phyloP scores from a whole-genome alignment of 2,797 vertebrate species.

The Sebastes glaucus region DNA sequence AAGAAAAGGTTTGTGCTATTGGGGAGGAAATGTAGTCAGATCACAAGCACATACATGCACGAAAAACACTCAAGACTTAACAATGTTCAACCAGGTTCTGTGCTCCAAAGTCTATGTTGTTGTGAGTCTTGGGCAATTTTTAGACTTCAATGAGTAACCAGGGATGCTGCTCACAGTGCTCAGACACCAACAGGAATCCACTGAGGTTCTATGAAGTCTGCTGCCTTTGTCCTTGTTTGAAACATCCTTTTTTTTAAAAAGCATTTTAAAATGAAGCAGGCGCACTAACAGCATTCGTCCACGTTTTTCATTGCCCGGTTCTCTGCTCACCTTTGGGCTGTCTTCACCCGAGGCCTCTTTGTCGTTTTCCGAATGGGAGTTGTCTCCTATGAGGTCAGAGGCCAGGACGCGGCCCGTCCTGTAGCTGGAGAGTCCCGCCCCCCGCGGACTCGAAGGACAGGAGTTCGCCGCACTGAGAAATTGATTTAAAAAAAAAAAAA shows the following conservation, averaged over 20 bases:
- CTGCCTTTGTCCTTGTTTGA: not conserved
- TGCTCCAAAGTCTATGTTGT: constrained; percentile 52
- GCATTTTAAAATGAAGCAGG: not conserved
- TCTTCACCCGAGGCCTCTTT: constrained; percentile 98
- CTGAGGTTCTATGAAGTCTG: constrained; percentile 10
- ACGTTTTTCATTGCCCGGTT: not conserved
- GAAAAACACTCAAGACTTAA: not conserved
- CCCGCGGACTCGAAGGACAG: constrained; percentile 96
- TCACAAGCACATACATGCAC: not conserved
- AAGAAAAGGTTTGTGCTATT: not conserved
- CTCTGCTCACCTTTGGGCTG: constrained; percentile 91
- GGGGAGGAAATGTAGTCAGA: not conserved
- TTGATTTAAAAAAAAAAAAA: not conserved
- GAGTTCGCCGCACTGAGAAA: constrained; percentile 94
- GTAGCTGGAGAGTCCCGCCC: constrained; percentile 96
- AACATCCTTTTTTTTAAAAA: not conserved
- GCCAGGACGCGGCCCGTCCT: constrained; percentile 91
- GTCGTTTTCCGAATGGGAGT: constrained; percentile 94
- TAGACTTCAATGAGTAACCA: constrained; percentile 60
- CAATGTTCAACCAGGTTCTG: constrained; percentile 10
- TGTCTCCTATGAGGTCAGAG: constrained; percentile 94
- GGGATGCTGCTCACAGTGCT: not conserved
- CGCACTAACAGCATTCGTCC: not conserved
- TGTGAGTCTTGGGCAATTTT: constrained; percentile 41
- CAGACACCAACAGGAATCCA: not conserved